Base-by-base conservation (phyloP, 2,888 invertebrate genomes). In the Melipona beecheii region DNA sequence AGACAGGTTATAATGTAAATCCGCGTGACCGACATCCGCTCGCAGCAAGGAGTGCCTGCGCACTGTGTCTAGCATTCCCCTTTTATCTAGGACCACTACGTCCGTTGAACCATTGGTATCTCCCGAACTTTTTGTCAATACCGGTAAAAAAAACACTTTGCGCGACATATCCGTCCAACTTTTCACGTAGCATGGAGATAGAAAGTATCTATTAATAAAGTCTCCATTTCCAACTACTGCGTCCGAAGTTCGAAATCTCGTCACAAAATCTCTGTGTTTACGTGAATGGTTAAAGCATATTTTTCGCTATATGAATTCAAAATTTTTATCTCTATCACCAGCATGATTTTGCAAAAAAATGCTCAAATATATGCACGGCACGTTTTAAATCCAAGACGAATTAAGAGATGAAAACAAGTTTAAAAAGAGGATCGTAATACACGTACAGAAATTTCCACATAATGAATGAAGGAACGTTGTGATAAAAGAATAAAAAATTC, bases 1-100 rank as follows among this genome's bases (percentile, higher is more conserved):
- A 87, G 90, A 91, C 90, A 90, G 87, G 90, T 92, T 91, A 90
- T 86, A 91, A 93, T 92, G 92, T 91, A 92, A 93, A 92, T 93
- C 89, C 92, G 89, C 91, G 90, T 91, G 92, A 92, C 90, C 92
- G 91, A 92, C 89, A 92, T 92, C 90, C 90, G 88, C 84, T 86
- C 79, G 73, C 72, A 88, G 83, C 83, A 89, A 90, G 89, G 89
- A 89, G 90, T 89, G 90, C 82, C 89, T 81, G 81, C 75, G 78
- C 62, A 79, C 71, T 78, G 88, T 86, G 86, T 88, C 91, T 90
- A 90, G 81, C 86, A 90, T 91, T 87, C 80, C 80, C 86, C 78
- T 80, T 90, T 90, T 89, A 90, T 92, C 89, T 87, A 91, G 87
- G 88, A 89, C 87, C 84, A 66, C 60, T 66, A 87, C 88, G 92